Base-by-base conservation (phyloP, 2,888 invertebrate species). In the Stegana nigrithorax region DNA sequence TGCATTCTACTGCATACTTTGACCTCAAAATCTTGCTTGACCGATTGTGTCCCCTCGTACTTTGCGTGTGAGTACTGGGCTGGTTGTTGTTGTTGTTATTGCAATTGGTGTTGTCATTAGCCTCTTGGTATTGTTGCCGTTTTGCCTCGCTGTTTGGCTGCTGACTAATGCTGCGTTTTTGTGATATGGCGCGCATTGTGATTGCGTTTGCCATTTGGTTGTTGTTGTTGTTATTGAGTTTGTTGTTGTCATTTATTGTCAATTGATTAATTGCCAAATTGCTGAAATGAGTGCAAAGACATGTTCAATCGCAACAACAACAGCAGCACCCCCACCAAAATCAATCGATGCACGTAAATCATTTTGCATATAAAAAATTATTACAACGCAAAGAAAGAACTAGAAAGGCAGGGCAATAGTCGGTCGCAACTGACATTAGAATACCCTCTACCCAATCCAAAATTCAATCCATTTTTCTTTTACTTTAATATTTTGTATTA, bases 271-370 rank as follows among this genome's bases (percentile, higher is more conserved):
- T 78, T 76, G 76, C 75, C 77, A 78, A 76, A 76, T 76, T 76
- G 78, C 69, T 72, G 70, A 76, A 76, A 76, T 75, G 76, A 78
- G 78, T 78, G 80, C 80, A 78, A 80, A 78, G 70, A 77, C 75
- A 75, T 76, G 76, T 76, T 73, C 68, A 74, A 66, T 68, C 71
- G 73, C 74, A 75, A 72, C 56, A 64, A 45, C 4, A 39, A 39
- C 17, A 10, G 17, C n/a, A 12, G 4, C 25, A 50, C 50, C 36
- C 12, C n/a, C n/a, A 36, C 10, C 36, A 36, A 36, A 0, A 36
- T n/a, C 55, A 36, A 39, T 23, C 7, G 14, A 45, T 32, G 29
- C 58, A 68, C 70, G 73, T 78, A 78, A 73, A 75, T 75, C 78
- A 75, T 76, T 73, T 73, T 64, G 47, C 56, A 64, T 61, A 61